Base-by-base conservation (phyloP, 2,888 invertebrate species). In the Dascillus cervinus region DNA sequence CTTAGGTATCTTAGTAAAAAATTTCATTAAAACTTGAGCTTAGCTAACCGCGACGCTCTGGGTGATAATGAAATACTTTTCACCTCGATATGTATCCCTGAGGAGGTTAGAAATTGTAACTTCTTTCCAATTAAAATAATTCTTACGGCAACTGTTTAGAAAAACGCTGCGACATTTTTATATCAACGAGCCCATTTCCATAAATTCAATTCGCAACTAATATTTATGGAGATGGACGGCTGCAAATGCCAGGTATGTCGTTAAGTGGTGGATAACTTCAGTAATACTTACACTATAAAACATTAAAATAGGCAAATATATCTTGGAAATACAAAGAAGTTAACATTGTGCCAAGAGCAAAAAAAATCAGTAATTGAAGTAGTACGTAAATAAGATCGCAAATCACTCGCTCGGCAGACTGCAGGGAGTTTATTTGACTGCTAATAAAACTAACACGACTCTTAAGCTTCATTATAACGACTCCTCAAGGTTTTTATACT, bases 131-230 rank as follows among this genome's bases (percentile, higher is more conserved):
- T n/a, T n/a, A n/a, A n/a, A n/a, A n/a, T n/a, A n/a, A n/a, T n/a
- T n/a, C n/a, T n/a, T n/a, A n/a, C n/a, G n/a, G n/a, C n/a, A n/a
- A n/a, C n/a, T n/a, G n/a, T n/a, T n/a, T n/a, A n/a, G n/a, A n/a
- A n/a, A n/a, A n/a, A n/a, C n/a, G n/a, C n/a, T n/a, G n/a, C n/a
- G n/a, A n/a, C n/a, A 27, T 23, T 33, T 28, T 33, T 24, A 5
- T 25, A 28, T 19, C 19, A 13, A 27, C 17, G 13, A 27, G n/a
- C n/a, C n/a, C n/a, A 35, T 35, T 31, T 26, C 29, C 37, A 41
- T 41, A 41, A 41, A 35, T 41, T 38, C 37, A 38, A 38, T 41
- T 34, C 35, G 32, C 31, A 34, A 37, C 26, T 30, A 35, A 38
- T 41, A 34, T 41, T 41, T 34, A 41, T 41, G 41, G 27, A 41